A percentile compares a stretch with the other conserved stretches of the same genome.
phyloP scores from a whole-genome alignment of 2,797 vertebrate species.

The Trachops cirrhosus region DNA sequence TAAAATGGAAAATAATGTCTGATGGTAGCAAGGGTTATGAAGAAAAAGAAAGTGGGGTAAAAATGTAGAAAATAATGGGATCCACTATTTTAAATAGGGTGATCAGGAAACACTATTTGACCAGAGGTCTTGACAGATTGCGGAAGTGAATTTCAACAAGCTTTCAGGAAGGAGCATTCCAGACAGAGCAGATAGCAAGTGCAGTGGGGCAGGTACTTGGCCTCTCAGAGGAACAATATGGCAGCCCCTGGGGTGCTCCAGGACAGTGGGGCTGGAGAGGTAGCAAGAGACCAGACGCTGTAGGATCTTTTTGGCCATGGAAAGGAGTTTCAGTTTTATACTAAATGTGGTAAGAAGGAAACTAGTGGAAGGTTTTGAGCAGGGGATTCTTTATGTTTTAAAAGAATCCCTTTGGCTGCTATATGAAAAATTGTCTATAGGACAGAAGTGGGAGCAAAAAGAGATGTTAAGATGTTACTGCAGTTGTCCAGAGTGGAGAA shows the following conservation, averaged over 20 bases:
- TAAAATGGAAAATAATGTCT: neutral
- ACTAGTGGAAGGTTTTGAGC: neutral
- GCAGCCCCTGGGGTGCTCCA: neutral
- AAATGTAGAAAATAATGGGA: neutral
- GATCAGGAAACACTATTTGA: neutral
- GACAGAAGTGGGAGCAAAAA: neutral
- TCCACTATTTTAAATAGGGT: neutral
- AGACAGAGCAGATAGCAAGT: neutral
- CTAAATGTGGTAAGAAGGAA: neutral
- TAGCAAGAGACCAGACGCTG: neutral
- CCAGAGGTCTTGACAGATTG: neutral
- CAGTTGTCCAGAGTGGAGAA: neutral
- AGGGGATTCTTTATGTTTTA: neutral
- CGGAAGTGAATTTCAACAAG: neutral
- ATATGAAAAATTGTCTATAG: neutral
- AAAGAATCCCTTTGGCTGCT: neutral
- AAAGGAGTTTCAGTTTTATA: neutral
- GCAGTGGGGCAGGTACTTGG: neutral
- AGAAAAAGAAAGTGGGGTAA: neutral
- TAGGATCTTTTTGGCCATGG: neutral
- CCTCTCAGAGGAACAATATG: neutral
- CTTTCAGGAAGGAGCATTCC: neutral
- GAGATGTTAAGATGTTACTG: neutral
- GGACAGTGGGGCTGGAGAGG: neutral
- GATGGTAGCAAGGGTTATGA: neutral